Conservation (phyloP, 2,888 invertebrate species). For the Phalera bucephala region DNA sequence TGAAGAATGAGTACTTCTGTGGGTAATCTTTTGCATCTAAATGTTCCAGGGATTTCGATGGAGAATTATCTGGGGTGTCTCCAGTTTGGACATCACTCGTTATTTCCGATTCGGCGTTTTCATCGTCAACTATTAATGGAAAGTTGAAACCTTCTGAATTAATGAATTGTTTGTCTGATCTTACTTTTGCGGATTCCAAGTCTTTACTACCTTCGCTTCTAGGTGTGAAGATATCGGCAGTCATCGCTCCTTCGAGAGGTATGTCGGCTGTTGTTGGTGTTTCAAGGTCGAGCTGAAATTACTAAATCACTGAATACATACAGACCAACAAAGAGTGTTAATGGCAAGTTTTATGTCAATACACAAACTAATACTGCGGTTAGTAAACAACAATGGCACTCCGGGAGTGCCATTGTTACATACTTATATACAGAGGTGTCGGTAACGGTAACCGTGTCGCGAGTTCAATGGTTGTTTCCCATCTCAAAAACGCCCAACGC, state of each 20-base stretch:
- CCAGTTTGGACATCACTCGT: constrained; percentile 38
- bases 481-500: too few species aligned
- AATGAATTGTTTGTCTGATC: constrained; percentile 56
- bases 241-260: constrained; percentile 59
- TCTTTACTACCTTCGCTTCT: constrained; percentile 56
- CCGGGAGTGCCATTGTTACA: too few species aligned
- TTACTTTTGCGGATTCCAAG: constrained; percentile 40
- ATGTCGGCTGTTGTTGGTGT: constrained; percentile 77
- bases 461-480: too few species aligned
- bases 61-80: constrained; percentile 48
- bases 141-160: constrained; percentile 69
- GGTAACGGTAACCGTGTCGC: too few species aligned
- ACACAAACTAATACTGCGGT: too few species aligned
- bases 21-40: constrained; percentile 20
- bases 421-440: too few species aligned
- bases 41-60: constrained; percentile 40
- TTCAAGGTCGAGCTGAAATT: constrained; percentile 73
- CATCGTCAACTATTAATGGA: constrained; percentile 64
- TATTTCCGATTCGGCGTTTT: constrained; percentile 44
- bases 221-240: constrained; percentile 62
- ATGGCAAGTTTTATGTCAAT: too few species aligned
- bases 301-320: too few species aligned
- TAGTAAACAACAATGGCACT: too few species aligned
- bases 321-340: too few species aligned
- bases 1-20: constrained; percentile 59